phyloP scores from a whole-genome alignment of 2,113 vertebrate species.

The Xenopus laevis region DNA sequence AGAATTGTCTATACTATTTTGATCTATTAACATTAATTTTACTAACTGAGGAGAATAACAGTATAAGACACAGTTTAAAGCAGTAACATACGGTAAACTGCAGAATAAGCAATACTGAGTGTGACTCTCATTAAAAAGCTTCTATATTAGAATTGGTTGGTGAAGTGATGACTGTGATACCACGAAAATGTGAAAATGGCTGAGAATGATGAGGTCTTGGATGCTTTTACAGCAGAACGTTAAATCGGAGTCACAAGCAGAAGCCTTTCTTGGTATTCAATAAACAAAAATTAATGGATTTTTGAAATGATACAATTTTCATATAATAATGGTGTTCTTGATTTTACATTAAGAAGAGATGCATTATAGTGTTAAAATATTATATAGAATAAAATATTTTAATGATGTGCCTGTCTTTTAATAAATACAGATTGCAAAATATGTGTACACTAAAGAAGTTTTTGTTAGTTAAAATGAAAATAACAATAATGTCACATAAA shows the following conservation, averaged over 20 bases:
- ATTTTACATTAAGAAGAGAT: not conserved
- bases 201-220: not conserved
- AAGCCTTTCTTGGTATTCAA: not conserved
- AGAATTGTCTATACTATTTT: slow-evolving; percentile 42
- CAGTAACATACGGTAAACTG: slow-evolving; percentile 1
- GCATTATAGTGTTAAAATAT: not conserved
- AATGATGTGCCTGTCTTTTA: slow-evolving; percentile 8
- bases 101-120: slow-evolving; percentile 34
- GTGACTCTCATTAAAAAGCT: slow-evolving; percentile 16
- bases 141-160: not conserved
- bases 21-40: slow-evolving; percentile 22
- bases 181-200: not conserved
- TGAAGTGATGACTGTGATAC: not conserved
- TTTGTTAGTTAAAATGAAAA: too few relatives aligned
- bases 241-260: not conserved
- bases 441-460: not conserved
- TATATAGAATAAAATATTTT: slow-evolving; percentile 9
- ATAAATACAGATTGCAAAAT: slow-evolving; percentile 1
- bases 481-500: too few relatives aligned
- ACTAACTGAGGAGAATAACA: slow-evolving; percentile 7
- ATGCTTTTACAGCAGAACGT: not conserved
- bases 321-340: not conserved
- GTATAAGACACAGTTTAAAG: slow-evolving; percentile 10
- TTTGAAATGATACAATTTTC: not conserved
- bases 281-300: not conserved